These are phyloP conservation scores for Podocnemis expansa DNA, from an alignment of 2,113 vertebrate species.

Conservation along the genomic window DNA sequence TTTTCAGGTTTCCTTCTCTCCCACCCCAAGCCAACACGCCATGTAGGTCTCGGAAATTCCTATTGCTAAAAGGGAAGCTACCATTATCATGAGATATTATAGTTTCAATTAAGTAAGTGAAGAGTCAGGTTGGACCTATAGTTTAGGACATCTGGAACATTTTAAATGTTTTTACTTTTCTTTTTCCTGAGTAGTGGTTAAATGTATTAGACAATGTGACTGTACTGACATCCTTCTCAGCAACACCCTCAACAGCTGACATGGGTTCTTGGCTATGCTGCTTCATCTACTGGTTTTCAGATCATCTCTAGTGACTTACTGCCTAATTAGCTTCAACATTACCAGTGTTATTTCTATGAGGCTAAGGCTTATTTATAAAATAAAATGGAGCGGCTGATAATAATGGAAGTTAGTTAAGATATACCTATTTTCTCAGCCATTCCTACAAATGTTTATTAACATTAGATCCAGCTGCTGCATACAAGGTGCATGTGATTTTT, in stretches of 20 bases:
- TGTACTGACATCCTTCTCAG: not conserved
- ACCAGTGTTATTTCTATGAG: not conserved
- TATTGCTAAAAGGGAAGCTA: constrained; percentile 12
- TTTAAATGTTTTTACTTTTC: not conserved
- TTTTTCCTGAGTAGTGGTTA: not conserved
- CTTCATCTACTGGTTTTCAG: not conserved
- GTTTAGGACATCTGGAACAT: not conserved
- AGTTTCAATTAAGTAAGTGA: constrained; percentile 6
- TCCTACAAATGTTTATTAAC: constrained; percentile 25
- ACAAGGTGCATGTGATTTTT: not conserved
- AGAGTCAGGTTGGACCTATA: not conserved
- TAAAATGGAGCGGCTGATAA: constrained; percentile 14
- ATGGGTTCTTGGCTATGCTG: not conserved
- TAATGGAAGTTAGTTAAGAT: not conserved
- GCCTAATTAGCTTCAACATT: constrained; percentile 48
- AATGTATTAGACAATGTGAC: not conserved
- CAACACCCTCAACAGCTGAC: constrained; percentile 7
- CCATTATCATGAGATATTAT: not conserved
- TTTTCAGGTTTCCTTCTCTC: constrained; percentile 26
- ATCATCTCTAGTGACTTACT: not conserved
- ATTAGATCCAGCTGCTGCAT: not conserved
- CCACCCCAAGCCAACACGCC: not conserved
- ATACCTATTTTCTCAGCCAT: constrained; percentile 12
- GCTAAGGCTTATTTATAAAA: constrained; percentile 4
- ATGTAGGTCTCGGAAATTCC: not conserved